These are phyloP conservation scores for Galeruca laticollis DNA, from an alignment of 2,888 invertebrate genomes.

Conservation along the genomic window DNA sequence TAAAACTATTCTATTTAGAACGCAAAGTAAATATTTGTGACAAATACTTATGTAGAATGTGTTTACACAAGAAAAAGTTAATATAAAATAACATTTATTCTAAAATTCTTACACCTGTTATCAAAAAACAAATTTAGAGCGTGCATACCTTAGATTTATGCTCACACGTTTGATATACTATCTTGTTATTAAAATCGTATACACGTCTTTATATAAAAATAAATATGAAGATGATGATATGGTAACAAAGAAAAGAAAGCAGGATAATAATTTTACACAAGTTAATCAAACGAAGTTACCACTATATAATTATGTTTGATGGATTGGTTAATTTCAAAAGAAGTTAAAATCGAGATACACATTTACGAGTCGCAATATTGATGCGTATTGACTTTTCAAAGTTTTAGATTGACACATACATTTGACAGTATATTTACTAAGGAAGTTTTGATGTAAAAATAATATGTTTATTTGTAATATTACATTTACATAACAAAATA, in stretches of 20 bases:
- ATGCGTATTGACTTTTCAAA: too few relatives aligned
- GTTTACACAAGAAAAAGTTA: slow-evolving; percentile 49
- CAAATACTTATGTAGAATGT: slow-evolving; percentile 47
- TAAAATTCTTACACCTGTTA: slow-evolving; percentile 47
- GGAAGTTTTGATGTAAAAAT: too few relatives aligned
- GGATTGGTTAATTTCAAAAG: too few relatives aligned
- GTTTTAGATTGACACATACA: too few relatives aligned
- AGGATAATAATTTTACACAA: background rate
- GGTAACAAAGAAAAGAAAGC: background rate
- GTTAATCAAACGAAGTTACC: too few relatives aligned
- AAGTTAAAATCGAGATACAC: too few relatives aligned
- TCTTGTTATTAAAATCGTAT: background rate
- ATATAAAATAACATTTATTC: slow-evolving; percentile 53
- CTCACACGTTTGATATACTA: background rate
- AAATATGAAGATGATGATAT: background rate
- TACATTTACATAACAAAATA: too few relatives aligned
- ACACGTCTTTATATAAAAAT: slow-evolving; percentile 1
- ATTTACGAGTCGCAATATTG: too few relatives aligned
- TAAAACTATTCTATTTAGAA: slow-evolving; percentile 33
- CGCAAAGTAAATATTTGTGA: slow-evolving; percentile 47
- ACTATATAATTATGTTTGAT: too few relatives aligned
- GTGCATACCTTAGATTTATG: slow-evolving; percentile 14
- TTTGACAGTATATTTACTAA: too few relatives aligned
- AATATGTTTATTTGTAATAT: too few relatives aligned
- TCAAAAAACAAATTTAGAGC: slow-evolving; percentile 44